A percentile compares a stretch with the other conserved stretches of the same genome.
Conservation (phyloP, 2,797 vertebrate species). For the Crenuchus spilurus region DNA sequence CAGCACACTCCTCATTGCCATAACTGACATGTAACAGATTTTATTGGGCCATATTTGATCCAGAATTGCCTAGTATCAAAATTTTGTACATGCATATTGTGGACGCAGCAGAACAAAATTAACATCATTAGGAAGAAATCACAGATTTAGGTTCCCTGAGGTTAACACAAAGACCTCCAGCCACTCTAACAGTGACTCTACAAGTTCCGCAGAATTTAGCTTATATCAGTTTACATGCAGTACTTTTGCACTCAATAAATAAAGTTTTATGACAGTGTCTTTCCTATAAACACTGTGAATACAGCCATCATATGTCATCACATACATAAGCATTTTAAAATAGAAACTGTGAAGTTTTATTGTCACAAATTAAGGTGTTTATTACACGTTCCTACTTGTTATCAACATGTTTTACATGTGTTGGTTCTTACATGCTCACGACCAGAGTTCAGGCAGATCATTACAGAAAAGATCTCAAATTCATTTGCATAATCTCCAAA, state of each 20-base stretch:
- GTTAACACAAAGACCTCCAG: slow-evolving; percentile 6
- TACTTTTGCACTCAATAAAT: background rate
- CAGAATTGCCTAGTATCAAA: no score
- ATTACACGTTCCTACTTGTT: slow-evolving; percentile 34
- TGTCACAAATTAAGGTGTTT: slow-evolving; percentile 29
- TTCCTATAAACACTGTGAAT: background rate
- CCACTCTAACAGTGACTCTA: background rate
- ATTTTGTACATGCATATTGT: no score
- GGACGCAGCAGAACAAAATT: no score
- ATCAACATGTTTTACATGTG: slow-evolving; percentile 54
- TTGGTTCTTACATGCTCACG: slow-evolving; percentile 59
- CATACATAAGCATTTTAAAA: background rate
- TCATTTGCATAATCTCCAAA: slow-evolving; percentile 80
- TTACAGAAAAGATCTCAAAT: slow-evolving; percentile 73
- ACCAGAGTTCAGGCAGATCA: slow-evolving; percentile 66
- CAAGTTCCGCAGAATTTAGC: background rate
- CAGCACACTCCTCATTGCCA: no score
- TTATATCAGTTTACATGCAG: no score
- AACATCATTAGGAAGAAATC: no score
- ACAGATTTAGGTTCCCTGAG: background rate
- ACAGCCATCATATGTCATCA: no score
- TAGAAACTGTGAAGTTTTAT: slow-evolving; percentile 8
- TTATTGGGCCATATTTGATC: no score
- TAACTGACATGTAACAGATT: no score
- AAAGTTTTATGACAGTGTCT: background rate